phyloP scores from a whole-genome alignment of 2,113 vertebrate species.

The Antechinus stuartii region DNA sequence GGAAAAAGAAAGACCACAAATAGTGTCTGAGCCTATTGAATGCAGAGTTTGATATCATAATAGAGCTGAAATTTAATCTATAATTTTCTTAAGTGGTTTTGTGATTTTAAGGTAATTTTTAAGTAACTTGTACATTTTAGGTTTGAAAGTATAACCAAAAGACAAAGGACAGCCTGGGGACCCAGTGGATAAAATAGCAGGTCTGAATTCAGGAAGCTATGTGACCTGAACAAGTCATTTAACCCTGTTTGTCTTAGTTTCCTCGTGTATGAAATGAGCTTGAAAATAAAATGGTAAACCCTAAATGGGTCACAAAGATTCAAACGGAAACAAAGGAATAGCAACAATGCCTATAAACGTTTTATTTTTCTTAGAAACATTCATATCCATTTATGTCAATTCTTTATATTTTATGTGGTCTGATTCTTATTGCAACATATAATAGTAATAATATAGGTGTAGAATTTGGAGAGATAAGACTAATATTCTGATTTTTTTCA shows the following conservation, averaged over 20 bases:
- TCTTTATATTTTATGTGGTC: not conserved
- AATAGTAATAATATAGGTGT: not conserved
- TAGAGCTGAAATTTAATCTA: not conserved
- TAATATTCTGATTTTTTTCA: not conserved
- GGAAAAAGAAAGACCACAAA: not conserved
- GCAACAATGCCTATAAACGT: not conserved
- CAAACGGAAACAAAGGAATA: not conserved
- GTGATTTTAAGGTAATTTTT: slow-evolving; percentile 29
- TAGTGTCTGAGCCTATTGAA: not conserved
- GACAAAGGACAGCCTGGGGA: not conserved
- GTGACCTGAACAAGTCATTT: not conserved
- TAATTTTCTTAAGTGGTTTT: slow-evolving; percentile 13
- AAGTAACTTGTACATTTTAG: not conserved
- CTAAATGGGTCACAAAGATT: not conserved
- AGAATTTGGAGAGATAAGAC: not conserved
- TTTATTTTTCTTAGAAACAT: not conserved
- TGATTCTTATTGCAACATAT: not conserved
- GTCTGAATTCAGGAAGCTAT: not conserved
- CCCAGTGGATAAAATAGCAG: not conserved
- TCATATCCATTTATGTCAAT: not conserved
- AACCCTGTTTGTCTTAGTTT: not conserved
- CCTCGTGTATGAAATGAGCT: not conserved
- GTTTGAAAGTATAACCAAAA: not conserved
- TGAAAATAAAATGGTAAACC: not conserved
- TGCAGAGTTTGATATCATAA: not conserved